phyloP scores from a whole-genome alignment of 2,888 invertebrate species.

The Lasioglossum oenotherae region DNA sequence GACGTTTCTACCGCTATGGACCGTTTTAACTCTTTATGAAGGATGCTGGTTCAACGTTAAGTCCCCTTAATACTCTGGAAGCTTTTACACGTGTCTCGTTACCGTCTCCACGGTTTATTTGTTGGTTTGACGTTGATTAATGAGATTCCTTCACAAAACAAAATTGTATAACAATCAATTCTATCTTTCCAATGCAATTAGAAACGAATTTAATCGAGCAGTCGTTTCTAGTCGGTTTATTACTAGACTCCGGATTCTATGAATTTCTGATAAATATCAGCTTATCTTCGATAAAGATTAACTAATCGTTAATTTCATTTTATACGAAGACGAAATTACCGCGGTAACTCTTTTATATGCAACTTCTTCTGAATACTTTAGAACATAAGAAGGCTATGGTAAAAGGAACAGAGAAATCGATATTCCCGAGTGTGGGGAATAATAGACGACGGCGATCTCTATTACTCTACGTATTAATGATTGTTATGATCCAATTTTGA shows the following conservation, averaged over 20 bases:
- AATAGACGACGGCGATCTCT: background rate
- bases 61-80: background rate
- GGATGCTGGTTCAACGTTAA: background rate
- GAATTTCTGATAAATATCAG: too few relatives aligned
- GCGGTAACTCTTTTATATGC: too few relatives aligned
- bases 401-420: background rate
- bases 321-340: too few relatives aligned
- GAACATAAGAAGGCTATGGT: background rate
- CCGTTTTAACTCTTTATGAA: background rate
- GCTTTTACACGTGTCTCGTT: background rate
- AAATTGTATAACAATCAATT: too few relatives aligned
- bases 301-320: too few relatives aligned
- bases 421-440: background rate
- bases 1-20: background rate
- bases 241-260: too few relatives aligned
- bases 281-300: too few relatives aligned
- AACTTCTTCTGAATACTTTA: background rate
- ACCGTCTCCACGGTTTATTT: background rate
- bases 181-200: too few relatives aligned
- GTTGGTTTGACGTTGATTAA: background rate
- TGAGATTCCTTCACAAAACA: background rate
- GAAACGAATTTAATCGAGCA: too few relatives aligned
- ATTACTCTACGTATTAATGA: conserved; percentile 5
- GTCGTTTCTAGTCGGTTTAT: too few relatives aligned
- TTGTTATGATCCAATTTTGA: conserved; percentile 4